A percentile compares a stretch with the other conserved stretches of the same genome.
phyloP scores from a whole-genome alignment of 2,113 vertebrate species.

The Chauna torquata region DNA sequence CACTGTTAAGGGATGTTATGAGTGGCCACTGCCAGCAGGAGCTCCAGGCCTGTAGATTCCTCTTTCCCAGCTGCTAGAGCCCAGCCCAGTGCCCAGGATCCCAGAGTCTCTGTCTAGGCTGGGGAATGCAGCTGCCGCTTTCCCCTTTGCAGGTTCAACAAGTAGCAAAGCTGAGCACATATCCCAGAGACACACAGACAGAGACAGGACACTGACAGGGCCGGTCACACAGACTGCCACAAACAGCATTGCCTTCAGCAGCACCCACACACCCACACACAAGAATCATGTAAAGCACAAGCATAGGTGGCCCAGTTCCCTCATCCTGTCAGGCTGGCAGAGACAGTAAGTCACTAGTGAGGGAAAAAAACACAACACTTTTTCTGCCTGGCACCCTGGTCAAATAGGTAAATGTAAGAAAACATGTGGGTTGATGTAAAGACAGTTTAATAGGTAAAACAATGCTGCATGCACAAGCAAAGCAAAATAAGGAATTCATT shows the following conservation, averaged over 20 bases:
- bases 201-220: not conserved
- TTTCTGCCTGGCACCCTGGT: too few relatives aligned
- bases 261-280: too few relatives aligned
- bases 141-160: not conserved
- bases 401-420: not conserved
- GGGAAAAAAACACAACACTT: too few relatives aligned
- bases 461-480: too few relatives aligned
- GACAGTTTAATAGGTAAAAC: not conserved
- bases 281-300: not conserved
- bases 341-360: not conserved
- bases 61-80: not conserved
- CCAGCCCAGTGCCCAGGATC: not conserved
- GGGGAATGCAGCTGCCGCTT: not conserved
- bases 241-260: not conserved
- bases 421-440: not conserved
- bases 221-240: not conserved
- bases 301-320: not conserved
- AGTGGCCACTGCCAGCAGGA: not conserved
- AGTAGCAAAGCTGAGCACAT: not conserved
- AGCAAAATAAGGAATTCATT: not conserved
- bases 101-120: not conserved
- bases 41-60: not conserved
- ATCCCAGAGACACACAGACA: not conserved
- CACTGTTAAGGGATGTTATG: not conserved
- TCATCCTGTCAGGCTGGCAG: not conserved